Evolutionary conservation across 2,113 vertebrate genomes (phyloP).

Genomic region (Phoenicopterus ruber): DNA sequence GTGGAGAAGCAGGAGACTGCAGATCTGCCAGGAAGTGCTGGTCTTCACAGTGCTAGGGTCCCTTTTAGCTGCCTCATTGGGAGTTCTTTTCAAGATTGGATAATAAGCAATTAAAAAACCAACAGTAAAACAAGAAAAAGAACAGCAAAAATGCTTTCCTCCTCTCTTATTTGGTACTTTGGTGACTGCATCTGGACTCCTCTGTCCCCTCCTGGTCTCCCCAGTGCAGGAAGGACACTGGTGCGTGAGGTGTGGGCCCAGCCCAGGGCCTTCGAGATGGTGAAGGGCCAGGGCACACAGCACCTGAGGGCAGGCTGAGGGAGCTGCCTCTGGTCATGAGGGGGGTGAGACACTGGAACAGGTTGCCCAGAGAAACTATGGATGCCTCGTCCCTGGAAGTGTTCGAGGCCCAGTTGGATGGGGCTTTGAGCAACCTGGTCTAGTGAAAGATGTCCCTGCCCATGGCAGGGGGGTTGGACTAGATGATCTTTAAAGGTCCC

Average conservation of each 20-base stretch:
- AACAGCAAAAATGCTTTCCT: background rate
- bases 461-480: background rate
- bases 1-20: background rate
- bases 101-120: background rate
- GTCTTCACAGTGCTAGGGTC: background rate
- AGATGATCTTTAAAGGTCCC: background rate
- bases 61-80: background rate
- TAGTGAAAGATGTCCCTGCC: background rate
- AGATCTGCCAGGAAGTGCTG: background rate
- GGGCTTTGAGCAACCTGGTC: background rate
- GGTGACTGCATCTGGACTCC: background rate
- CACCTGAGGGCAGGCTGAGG: background rate
- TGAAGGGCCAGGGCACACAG: fast-evolving
- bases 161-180: background rate
- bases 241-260: background rate
- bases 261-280: background rate
- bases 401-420: background rate
- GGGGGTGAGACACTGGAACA: background rate
- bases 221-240: background rate
- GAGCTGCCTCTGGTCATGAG: background rate
- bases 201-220: background rate
- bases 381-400: background rate
- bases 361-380: background rate
- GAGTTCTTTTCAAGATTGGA: background rate
- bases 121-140: background rate